Base-by-base conservation (phyloP, 1,140 invertebrate species). In the Sipha flava region DNA sequence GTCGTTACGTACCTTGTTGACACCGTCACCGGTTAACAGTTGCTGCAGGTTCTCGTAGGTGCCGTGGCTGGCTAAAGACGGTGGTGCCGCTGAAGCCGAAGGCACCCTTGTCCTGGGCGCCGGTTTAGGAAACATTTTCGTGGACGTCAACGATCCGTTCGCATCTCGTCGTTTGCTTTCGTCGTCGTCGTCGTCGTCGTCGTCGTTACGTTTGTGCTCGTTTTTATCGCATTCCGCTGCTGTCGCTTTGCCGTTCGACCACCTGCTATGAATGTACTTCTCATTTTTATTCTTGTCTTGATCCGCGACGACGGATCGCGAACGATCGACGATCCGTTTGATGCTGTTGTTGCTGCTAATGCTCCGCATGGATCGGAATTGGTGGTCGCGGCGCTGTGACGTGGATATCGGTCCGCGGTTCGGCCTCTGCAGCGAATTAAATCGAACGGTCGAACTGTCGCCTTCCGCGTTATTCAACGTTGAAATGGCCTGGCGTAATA, bases 21-120 rank as follows among this genome's bases (percentile, higher is more conserved):
- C 34, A 16, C 18, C 29, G 21, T 37, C 52, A 2, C 26, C 34
- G 52, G 57, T 59, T n/a, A 70, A 29, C 26, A 77, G 18, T 16
- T 26, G 73, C 4, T 40, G 73, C 21, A 77, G 34, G 34, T 77
- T 77, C 21, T 57, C 49, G 52, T 77, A 77, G 12, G 21, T 57
- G 1, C 43, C 73, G 5, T 16, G 29, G 5, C 16, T 29, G 14
- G 26, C n/a, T 18, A 40, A 16, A 21, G 64, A 40, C 5, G 62
- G 62, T 12, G 62, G 62, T n/a, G 62, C 34, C n/a, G 23, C 62
- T n/a, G 62, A 40, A 2, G 43, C 29, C 3, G 47, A 73, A 18
- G 43, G 43, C 45, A 77, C 21, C 14, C 73, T 31, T 2, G 49
- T 77, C 9, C 73, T 77, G 73, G 73, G 73, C 12, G 73, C 73